phyloP scores from a whole-genome alignment of 2,888 invertebrate species.

The Dynastes maya region DNA sequence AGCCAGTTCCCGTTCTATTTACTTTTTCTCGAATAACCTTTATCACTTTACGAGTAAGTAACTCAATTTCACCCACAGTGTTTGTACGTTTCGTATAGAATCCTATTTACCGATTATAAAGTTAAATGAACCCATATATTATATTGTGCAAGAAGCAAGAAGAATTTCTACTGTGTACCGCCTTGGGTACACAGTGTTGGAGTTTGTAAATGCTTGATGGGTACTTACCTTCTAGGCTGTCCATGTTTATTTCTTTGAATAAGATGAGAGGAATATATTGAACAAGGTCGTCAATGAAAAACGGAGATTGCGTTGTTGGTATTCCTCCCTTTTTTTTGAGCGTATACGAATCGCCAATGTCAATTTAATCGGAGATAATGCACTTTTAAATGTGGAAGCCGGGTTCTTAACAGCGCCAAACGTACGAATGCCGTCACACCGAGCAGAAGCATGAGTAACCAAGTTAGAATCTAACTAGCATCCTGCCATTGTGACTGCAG shows the following conservation, averaged over 20 bases:
- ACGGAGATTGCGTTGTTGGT: constrained; percentile 2
- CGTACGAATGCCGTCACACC: constrained; percentile 50
- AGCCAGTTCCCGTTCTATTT: too few species aligned
- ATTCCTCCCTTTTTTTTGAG: not conserved
- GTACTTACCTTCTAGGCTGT: constrained; percentile 49
- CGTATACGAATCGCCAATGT: constrained; percentile 5
- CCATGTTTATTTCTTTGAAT: constrained; percentile 47
- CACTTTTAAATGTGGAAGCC: constrained; percentile 50
- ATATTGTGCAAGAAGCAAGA: constrained; percentile 1
- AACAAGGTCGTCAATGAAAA: constrained; percentile 19
- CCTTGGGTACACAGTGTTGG: not conserved
- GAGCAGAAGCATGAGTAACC: constrained; percentile 52
- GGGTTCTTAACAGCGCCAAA: constrained; percentile 48
- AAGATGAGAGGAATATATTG: constrained; percentile 10
- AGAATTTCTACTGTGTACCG: not conserved
- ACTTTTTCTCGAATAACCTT: too few species aligned
- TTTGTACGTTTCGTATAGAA: too few species aligned
- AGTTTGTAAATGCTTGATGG: constrained; percentile 8
- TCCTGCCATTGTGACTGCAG: constrained; percentile 25
- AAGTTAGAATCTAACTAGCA: constrained; percentile 51
- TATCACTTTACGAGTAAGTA: not conserved
- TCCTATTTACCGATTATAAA: too few species aligned
- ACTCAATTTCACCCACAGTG: too few species aligned
- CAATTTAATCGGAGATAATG: constrained; percentile 39
- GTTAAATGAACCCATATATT: too few species aligned